Evolutionary conservation across 2,888 invertebrate genomes (phyloP).

Genomic region (Ormyrus pomaceus): DNA sequence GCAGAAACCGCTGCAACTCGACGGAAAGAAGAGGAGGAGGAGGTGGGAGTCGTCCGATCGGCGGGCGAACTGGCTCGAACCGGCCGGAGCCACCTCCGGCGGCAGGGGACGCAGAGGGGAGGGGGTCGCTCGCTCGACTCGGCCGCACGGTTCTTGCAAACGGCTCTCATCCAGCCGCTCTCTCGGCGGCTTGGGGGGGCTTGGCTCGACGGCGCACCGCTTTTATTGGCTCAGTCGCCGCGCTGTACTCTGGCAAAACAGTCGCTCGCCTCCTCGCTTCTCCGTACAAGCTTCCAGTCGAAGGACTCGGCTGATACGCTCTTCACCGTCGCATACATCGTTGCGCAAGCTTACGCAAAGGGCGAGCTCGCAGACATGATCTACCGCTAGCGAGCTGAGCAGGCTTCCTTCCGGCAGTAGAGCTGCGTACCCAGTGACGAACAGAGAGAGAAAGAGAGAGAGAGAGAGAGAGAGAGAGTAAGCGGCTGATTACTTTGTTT

Average conservation of each 20-base stretch:
- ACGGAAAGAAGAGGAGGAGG: conserved; percentile 9
- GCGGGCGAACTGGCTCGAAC: conserved; percentile 69
- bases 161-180: neutral
- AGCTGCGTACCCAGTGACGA: conserved; percentile 22
- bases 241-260: neutral
- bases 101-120: conserved; percentile 24
- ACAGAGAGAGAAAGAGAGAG: too few relatives aligned
- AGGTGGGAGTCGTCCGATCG: conserved; percentile 32
- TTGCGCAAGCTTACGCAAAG: conserved; percentile 28
- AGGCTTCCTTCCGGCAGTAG: conserved; percentile 10
- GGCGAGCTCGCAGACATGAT: conserved; percentile 62
- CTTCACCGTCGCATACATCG: neutral
- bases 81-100: conserved; percentile 65
- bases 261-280: neutral
- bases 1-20: conserved; percentile 1
- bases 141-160: conserved; percentile 60
- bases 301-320: too few relatives aligned
- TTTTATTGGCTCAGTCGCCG: conserved; percentile 37
- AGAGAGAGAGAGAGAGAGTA: neutral
- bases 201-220: conserved; percentile 45
- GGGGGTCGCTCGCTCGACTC: conserved; percentile 66
- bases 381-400: conserved; percentile 59
- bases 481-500: conserved; percentile 33
- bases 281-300: too few relatives aligned
- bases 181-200: conserved; percentile 40